Evolutionary conservation across 2,888 invertebrate genomes (phyloP), one percentile per base, ranked within the genome.

Genomic region (Cylindroiulus punctatus): DNA sequence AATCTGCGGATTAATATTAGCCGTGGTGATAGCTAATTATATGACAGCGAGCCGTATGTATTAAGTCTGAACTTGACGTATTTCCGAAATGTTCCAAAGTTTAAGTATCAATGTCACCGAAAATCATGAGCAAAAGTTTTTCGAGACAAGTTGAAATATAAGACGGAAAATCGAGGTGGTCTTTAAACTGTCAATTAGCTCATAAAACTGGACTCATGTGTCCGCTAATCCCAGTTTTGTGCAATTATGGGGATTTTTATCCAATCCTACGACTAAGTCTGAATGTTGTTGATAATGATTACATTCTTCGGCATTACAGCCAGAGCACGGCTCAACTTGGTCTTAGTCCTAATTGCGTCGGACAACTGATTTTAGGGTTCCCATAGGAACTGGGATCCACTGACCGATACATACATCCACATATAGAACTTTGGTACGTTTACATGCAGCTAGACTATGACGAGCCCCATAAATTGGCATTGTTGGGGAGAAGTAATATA

Each of bases 351-450:
- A 76, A 76, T 76, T 76, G 26, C 76, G 76, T 32, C 76, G 30
- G 76, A 30, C 76, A 76, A 76, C 76, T 76, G 26, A 76, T 76
- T 76, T 76, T 76, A 76, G 32, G 17, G 76, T 30, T 76, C 76
- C 76, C 76, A 30, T 4, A 76, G 76, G 76, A 76, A 76, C 76
- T 8, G 8, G 17, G 26, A 26, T 76, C 76, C 76, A 76, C 76
- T 17, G 76, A 76, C 76, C 76, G 2, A 14, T 17, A 30, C n/a
- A n/a, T 76, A 30, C 30, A 76, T 30, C 32, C 4, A 65, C 26
- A 5, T 3, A 30, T 14, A 76, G 17, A 10, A 65, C 65, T 52
- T 8, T 3, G 14, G 0, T 30, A 2, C 12, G 76, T 76, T 30
- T 17, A 30, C 76, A 8, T 76, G 26, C 17, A 76, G 30, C 30